Conservation (phyloP, 35 echinoderm and acorn worm species). For the Heliocidaris erythrogramma region DNA sequence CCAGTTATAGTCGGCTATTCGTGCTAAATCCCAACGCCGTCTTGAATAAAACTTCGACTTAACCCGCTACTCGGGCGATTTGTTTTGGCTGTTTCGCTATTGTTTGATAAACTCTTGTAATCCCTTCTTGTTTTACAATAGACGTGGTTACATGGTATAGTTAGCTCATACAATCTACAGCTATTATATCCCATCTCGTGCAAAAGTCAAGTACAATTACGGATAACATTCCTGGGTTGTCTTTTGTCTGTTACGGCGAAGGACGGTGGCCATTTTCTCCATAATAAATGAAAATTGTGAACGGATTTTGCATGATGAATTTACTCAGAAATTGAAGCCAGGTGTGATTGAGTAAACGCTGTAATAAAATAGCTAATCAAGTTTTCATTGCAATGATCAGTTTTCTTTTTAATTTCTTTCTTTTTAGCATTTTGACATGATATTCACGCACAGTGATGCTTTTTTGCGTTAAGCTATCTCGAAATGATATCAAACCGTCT, state of each 20-base stretch:
- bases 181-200: neutral
- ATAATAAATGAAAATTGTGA: no score
- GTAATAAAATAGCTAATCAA: no score
- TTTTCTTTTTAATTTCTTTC: no score
- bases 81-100: neutral
- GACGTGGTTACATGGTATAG: neutral
- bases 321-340: no score
- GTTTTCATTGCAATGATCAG: no score
- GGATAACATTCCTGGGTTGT: neutral
- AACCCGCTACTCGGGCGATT: neutral
- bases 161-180: neutral
- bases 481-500: no score
- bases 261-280: no score
- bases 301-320: no score
- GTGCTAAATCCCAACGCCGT: neutral
- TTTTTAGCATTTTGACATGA: no score
- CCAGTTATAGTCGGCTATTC: neutral
- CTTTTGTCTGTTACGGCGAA: neutral
- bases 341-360: no score
- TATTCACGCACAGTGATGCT: no score
- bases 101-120: neutral
- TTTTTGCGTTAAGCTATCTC: no score
- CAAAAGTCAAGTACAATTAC: neutral
- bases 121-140: neutral
- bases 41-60: neutral